These are phyloP conservation scores for Gymnocypris eckloni DNA, from an alignment of 2,797 vertebrate species.

Conservation along the genomic window DNA sequence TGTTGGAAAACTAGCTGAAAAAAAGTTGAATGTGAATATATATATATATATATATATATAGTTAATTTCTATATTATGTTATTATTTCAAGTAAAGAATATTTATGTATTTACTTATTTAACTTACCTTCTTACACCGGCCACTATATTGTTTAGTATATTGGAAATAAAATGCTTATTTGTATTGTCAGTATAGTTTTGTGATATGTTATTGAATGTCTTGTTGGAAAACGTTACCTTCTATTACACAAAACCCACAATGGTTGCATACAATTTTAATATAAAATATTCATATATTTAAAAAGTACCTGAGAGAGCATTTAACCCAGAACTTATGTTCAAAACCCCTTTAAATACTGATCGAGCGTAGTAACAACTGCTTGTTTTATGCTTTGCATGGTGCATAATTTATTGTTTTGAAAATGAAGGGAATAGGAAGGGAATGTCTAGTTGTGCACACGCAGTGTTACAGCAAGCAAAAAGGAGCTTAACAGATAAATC, in stretches of 20 bases:
- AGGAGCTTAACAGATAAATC: conserved; percentile 68
- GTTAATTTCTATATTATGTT: not conserved
- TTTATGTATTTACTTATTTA: not conserved
- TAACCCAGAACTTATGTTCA: not conserved
- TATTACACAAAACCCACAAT: not conserved
- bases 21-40: no score
- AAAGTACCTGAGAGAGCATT: not conserved
- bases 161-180: not conserved
- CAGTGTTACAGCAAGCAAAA: conserved; percentile 54
- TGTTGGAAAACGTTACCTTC: not conserved
- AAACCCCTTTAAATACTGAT: conserved; percentile 10
- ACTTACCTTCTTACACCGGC: not conserved
- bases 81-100: not conserved
- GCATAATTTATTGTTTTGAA: conserved; percentile 11
- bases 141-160: not conserved
- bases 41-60: no score
- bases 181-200: not conserved
- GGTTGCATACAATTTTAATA: not conserved
- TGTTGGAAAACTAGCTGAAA: no score
- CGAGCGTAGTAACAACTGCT: not conserved
- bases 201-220: not conserved
- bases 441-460: not conserved
- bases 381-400: not conserved
- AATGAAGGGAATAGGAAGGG: not conserved
- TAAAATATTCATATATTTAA: not conserved